Evolutionary conservation across 2,888 invertebrate species (phyloP).

Genomic region (Melieria crassipennis): DNA sequence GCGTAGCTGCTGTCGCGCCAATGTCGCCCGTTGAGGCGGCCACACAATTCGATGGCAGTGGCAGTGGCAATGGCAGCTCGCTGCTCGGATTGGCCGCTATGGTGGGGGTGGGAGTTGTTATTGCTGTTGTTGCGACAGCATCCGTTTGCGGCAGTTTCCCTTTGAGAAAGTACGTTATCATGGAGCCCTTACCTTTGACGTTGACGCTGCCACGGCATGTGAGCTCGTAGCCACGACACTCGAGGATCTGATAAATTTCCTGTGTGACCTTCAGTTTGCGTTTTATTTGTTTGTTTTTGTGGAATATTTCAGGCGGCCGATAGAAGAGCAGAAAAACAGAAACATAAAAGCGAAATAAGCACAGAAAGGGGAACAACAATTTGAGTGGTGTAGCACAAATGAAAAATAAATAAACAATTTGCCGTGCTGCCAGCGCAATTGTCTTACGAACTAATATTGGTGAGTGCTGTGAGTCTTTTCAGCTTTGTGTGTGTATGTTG

Average conservation of each 20-base stretch:
- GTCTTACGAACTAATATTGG: too few relatives aligned
- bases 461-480: too few relatives aligned
- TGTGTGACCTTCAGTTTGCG: conserved; percentile 77
- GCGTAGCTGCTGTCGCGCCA: neutral
- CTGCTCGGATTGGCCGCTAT: neutral
- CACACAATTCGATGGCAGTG: neutral
- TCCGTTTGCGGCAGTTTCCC: conserved; percentile 49
- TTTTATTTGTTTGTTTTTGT: neutral
- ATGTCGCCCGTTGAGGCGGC: neutral
- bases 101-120: neutral
- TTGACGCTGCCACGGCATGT: conserved; percentile 87
- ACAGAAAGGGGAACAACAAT: neutral
- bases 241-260: conserved; percentile 85
- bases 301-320: neutral
- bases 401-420: too few relatives aligned
- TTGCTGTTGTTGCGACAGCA: neutral
- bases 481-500: too few relatives aligned
- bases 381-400: too few relatives aligned
- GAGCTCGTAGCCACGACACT: conserved; percentile 80
- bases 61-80: conserved; percentile 3
- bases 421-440: too few relatives aligned
- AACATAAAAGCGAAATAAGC: neutral
- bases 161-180: conserved; percentile 84
- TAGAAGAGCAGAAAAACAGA: conserved; percentile 5
- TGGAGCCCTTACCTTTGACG: conserved; percentile 94